Evolutionary conservation across 2,888 invertebrate species (phyloP), one percentile per base, ranked within the genome.

Genomic region (Malachius bipustulatus): DNA sequence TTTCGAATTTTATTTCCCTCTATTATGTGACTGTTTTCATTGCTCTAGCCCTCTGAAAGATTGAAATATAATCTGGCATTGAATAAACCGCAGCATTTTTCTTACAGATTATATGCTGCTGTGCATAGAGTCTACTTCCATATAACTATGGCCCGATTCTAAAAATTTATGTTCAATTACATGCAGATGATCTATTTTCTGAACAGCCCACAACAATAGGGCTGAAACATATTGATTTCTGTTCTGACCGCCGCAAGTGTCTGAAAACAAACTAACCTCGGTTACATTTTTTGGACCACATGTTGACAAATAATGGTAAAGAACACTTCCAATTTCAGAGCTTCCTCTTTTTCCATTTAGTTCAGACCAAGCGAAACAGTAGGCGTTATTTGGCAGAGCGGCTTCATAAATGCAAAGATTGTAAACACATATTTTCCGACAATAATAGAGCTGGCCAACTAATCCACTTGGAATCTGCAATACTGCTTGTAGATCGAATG

Each of bases 331-430:
- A 34, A 54, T 51, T 44, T 54, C 52, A 34, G 34, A 45, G 39
- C 51, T 54, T 37, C 49, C 50, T 36, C 46, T 50, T 40, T 51
- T 50, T 26, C 54, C 51, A 41, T 54, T 46, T 32, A 51, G 12
- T 45, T 55, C 51, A 16, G 41, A 46, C 52, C 53, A 54, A 28
- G 32, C 30, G 32, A 41, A 49, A 33, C 50, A 55, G 41, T 41
- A 48, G 26, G 48, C 51, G 31, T 46, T 44, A 41, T 54, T 51
- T 32, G 52, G 49, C 12, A 39, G 30, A 12, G 42, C 43, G 12
- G 45, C 44, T 43, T 54, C 52, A 40, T 54, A 55, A 39, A 56
- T 43, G 14, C 49, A 51, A n/a, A 54, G 47, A 44, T 53, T 55
- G 39, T 48, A 50, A 12, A 43, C 40, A 36, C 41, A 43, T 32